Base-by-base conservation (phyloP, 2,888 invertebrate genomes). In the Lithophane socia region DNA sequence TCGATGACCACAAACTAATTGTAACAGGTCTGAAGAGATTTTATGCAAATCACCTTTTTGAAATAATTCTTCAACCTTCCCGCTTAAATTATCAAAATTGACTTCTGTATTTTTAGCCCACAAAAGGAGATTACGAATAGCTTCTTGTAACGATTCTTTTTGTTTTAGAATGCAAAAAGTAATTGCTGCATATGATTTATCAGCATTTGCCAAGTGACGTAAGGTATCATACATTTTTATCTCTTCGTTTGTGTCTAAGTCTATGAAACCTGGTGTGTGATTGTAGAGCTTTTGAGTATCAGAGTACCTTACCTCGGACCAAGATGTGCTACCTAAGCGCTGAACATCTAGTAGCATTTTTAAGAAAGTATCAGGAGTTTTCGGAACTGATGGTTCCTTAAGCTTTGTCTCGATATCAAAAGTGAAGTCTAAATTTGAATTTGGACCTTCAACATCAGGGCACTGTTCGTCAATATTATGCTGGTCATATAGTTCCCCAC, bases 1-100 rank as follows among this genome's bases (percentile, higher is more conserved):
- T 18, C 60, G 58, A 56, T 69, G 69, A 12, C 58, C 60, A 60
- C 60, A 69, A 44, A 47, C 47, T 44, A 69, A 24, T 60, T 69
- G 69, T 44, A 69, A 58, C 10, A 69, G 13, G 60, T 69, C 69
- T 44, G 58, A 56, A 16, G 44, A 69, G n/a, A 69, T 69, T 69
- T 69, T 69, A 47, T 60, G 69, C 3, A 44, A 60, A 2, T 69
- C 29, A 18, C 29, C 58, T 58, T 69, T 69, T 69, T 60, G 47
- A 58, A 69, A 71, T 49, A 71, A 71, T 24, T 61, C 49, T 21
- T 71, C 61, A 9, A 71, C 47, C 13, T 47, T 47, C 13, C 47
- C 47, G 47, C 4, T 13, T 47, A 47, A 47, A 47, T 47, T 47
- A 49, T 71, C 71, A n/a, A 13, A 21, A 71, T 61, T 71, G 0